phyloP scores from a whole-genome alignment of 2,113 vertebrate genomes.

The Setophaga petechia region DNA sequence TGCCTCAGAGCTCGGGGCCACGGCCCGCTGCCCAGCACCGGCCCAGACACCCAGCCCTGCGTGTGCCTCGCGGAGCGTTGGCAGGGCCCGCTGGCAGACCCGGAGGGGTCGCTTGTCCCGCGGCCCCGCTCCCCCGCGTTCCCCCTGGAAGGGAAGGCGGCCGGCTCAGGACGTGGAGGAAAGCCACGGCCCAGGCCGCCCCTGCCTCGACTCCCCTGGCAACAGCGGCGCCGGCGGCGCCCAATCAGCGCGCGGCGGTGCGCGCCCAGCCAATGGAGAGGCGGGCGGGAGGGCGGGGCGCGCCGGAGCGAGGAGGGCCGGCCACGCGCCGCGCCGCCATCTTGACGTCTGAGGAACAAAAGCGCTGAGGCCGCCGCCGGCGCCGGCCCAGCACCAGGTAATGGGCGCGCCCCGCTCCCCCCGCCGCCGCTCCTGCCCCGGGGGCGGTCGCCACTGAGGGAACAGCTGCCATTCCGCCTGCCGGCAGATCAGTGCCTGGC shows the following conservation, averaged over 20 bases:
- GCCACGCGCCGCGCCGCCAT: constrained; percentile 63
- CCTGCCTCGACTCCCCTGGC: neutral
- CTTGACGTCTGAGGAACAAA: constrained; percentile 75
- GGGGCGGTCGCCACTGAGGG: neutral
- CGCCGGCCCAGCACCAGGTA: constrained; percentile 43
- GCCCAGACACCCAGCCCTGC: fast-evolving
- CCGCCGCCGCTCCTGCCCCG: no score
- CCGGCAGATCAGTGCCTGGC: neutral
- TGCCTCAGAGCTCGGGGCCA: neutral
- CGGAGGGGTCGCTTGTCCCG: fast-evolving
- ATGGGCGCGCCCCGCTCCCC: neutral
- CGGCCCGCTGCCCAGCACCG: neutral
- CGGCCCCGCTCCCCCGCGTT: fast-evolving
- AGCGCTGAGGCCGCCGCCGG: constrained; percentile 41
- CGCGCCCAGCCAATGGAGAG: constrained; percentile 54
- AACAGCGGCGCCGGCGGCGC: constrained; percentile 46
- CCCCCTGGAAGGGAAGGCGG: fast-evolving
- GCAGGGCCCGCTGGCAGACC: neutral
- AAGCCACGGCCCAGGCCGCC: fast-evolving
- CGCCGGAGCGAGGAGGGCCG: constrained; percentile 33
- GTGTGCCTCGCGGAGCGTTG: neutral
- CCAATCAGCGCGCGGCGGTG: constrained; percentile 50
- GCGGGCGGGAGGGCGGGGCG: neutral
- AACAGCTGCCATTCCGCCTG: neutral
- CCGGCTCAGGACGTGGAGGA: fast-evolving